Percentiles rank a stretch among this genome's conserved stretches.
Evolutionary conservation across 30 jellyfish, hydroid and myxozoan species (phyloP).

Genomic region (Pseudorhiza aurosa): DNA sequence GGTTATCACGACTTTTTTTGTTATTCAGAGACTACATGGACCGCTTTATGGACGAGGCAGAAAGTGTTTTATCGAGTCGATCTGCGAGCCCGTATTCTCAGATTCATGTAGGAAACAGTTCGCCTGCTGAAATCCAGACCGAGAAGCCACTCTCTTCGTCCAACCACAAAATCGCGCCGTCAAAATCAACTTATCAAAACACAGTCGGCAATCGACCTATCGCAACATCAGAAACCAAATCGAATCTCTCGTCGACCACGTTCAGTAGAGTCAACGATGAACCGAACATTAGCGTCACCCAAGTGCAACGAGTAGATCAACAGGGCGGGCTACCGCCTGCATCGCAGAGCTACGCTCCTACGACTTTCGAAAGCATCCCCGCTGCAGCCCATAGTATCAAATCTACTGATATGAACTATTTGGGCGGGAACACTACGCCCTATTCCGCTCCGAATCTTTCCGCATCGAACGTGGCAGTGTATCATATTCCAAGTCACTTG

Average conservation of each 20-base stretch:
- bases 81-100: slow-evolving; percentile 89
- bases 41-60: slow-evolving; percentile 94
- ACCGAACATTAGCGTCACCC: not conserved
- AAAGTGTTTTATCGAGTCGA: slow-evolving; percentile 83
- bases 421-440: not conserved
- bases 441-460: slow-evolving; percentile 21
- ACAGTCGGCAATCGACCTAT: slow-evolving; percentile 18
- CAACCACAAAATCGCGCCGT: not conserved
- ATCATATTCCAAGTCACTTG: slow-evolving; percentile 41
- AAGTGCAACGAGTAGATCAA: not conserved
- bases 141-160: not conserved
- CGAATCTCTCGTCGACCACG: not conserved
- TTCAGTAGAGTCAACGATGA: not conserved
- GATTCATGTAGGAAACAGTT: slow-evolving; percentile 27
- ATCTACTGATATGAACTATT: not conserved
- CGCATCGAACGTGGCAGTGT: slow-evolving; percentile 18
- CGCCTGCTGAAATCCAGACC: slow-evolving; percentile 21
- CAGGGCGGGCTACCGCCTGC: not conserved
- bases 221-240: not conserved
- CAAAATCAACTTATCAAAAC: slow-evolving; percentile 10
- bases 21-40: slow-evolving; percentile 98
- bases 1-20: not conserved
- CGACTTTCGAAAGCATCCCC: not conserved
- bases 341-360: not conserved
- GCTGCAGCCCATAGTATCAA: not conserved